These are phyloP conservation scores for Propithecus coquereli DNA, from an alignment of 2,113 vertebrate genomes.

Conservation along the genomic window DNA sequence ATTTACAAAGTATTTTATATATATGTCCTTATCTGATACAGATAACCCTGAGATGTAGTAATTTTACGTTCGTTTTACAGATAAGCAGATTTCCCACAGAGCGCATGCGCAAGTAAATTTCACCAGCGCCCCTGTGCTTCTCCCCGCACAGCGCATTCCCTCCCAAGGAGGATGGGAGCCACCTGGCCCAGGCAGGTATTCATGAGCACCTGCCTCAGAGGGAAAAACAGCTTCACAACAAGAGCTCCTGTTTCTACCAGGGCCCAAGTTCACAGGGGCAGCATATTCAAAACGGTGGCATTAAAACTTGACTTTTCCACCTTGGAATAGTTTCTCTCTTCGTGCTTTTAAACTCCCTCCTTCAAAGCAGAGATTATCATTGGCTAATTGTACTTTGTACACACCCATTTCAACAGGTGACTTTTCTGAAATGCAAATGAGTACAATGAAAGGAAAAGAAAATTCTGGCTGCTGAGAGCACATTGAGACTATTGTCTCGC, in stretches of 20 bases:
- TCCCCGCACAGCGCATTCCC: neutral
- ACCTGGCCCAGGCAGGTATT: neutral
- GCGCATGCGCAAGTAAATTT: neutral
- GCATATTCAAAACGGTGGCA: neutral
- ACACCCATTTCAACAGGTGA: too few relatives aligned
- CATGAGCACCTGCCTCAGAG: neutral
- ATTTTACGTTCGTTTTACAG: neutral
- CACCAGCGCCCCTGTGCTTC: too few relatives aligned
- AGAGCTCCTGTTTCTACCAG: neutral
- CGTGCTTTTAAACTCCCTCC: neutral
- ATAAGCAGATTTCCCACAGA: neutral
- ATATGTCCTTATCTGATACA: neutral
- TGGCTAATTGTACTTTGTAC: neutral
- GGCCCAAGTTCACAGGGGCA: neutral
- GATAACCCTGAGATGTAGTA: neutral
- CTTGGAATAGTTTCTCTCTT: neutral
- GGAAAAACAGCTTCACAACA: neutral
- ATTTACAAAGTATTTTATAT: neutral
- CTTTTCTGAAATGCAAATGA: neutral
- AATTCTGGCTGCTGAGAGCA: neutral
- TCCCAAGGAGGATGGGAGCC: neutral
- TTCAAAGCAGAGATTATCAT: neutral
- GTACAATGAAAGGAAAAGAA: neutral
- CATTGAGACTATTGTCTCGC: neutral
- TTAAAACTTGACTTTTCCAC: neutral